Evolutionary conservation across 1,140 invertebrate genomes (phyloP), one percentile per base, ranked within the genome.

Genomic region (Temnothorax curvispinosus): DNA sequence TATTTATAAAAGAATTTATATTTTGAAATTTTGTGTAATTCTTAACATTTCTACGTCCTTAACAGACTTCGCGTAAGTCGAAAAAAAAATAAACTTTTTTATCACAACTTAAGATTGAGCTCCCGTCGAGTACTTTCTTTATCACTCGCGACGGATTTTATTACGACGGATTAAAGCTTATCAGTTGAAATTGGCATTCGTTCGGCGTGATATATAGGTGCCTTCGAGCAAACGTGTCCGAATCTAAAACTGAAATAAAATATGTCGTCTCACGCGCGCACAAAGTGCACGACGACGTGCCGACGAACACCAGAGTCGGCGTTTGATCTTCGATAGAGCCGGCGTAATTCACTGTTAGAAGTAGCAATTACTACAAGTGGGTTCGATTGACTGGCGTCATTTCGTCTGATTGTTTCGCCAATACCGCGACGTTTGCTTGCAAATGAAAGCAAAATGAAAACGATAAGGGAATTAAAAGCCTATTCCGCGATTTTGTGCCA

Each of bases 321-420:
- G 65, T 81, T 69, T 81, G 18, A 81, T 71, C 52, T 27, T 56
- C 50, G 50, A 47, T 60, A 27, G 27, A 56, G 38, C 38, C 27
- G 67, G 44, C 21, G 65, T 81, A 56, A 58, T 82, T 74, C 8
- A 38, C 44, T 18, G 13, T 74, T 80, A 47, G 54, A 47, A 74
- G 54, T 32, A 27, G 54, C 78, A 82, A 72, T 74, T 84, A 84
- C 69, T 74, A 84, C 44, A 84, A 84, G 41, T 84, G 69, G 69
- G 5, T 50, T 84, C 54, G 67, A 84, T 74, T 84, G 69, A 58
- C 38, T 74, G 32, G 67, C 69, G n/a, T 74, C 41, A 62, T 11
- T 41, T 21, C 32, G 35, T 71, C 47, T 74, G 54, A 84, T 84
- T 75, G 80, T 82, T 47, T 47, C 54, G 47, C 54, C 27, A n/a